These are phyloP conservation scores for Hydrotaea cyrtoneurina DNA, from an alignment of 2,888 invertebrate species.

Conservation along the genomic window DNA sequence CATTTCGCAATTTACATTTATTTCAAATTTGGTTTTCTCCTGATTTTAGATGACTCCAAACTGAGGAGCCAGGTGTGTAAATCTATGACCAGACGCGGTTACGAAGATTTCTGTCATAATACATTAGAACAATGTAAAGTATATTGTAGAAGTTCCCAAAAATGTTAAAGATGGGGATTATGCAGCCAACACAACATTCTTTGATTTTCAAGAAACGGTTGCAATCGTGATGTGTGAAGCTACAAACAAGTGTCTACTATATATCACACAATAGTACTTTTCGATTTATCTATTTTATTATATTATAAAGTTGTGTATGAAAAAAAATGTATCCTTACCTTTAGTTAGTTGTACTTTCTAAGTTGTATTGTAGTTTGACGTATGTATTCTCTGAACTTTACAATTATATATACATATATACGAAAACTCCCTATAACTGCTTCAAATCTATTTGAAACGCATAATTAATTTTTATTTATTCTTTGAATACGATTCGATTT, in stretches of 20 bases:
- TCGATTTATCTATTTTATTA: not conserved
- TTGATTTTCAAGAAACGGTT: not conserved
- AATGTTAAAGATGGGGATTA: not conserved
- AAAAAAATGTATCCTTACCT: not conserved
- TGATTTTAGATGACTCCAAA: not conserved
- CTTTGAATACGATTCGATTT: not conserved
- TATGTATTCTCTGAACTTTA: not conserved
- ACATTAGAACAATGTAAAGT: slow-evolving; percentile 45
- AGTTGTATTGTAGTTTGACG: not conserved
- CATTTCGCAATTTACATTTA: too few species aligned
- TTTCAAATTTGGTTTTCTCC: too few species aligned
- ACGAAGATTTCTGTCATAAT: slow-evolving; percentile 17
- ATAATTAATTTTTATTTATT: not conserved
- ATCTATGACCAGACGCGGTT: not conserved
- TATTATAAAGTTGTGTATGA: not conserved
- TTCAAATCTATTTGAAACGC: too few species aligned
- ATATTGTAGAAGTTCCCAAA: not conserved
- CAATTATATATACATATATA: not conserved
- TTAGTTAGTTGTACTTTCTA: not conserved
- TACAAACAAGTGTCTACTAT: not conserved
- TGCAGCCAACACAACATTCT: not conserved
- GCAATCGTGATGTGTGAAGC: not conserved
- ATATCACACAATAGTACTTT: too few species aligned
- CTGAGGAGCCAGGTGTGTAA: not conserved
- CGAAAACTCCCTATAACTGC: too few species aligned